Base-by-base conservation (phyloP, 2,888 invertebrate genomes). In the Cephus nigrinus region DNA sequence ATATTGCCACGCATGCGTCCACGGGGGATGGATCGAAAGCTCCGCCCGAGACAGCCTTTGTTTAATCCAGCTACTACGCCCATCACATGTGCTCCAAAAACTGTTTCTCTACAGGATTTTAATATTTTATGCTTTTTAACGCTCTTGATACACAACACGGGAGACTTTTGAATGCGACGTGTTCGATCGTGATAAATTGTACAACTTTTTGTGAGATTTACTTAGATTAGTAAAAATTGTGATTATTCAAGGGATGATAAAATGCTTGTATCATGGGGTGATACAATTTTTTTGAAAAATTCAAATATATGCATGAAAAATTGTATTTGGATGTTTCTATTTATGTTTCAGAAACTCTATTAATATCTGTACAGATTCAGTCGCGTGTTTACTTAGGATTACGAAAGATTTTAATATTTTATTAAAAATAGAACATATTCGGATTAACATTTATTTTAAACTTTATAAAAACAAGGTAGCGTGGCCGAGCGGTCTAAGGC, bases 401-500 rank as follows among this genome's bases (percentile, higher is more conserved):
- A 9, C 23, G 23, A 9, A 55, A 9, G 15, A 23, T 1, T 23
- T 9, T 55, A 5, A 55, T 23, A 23, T 55, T 55, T 55, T 23
- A 55, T 55, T 55, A 55, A 55, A 55, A 55, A 55, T 55, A 55
- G 55, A 55, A 55, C 2, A 55, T 55, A 55, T 23, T 23, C 2
- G 55, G 1, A 23, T 23, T 55, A 55, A 55, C 0, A 55, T 5
- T 2, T 0, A 23, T 55, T 55, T 5, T 55, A 23, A 55, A 15
- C 15, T 2, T 23, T 0, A 23, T 23, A 23, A 55, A 23, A 55
- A 55, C 23, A 23, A 31, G 32, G 88, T 88, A 88, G 87, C 87
- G 87, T 89, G 88, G 88, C 88, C 90, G 91, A 91, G 91, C 90
- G 90, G 91, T 91, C 91, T 91, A 91, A 91, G 91, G 91, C 91